These are phyloP conservation scores for Eutolmus rufibarbis DNA, from an alignment of 2,888 invertebrate species.

Conservation along the genomic window DNA sequence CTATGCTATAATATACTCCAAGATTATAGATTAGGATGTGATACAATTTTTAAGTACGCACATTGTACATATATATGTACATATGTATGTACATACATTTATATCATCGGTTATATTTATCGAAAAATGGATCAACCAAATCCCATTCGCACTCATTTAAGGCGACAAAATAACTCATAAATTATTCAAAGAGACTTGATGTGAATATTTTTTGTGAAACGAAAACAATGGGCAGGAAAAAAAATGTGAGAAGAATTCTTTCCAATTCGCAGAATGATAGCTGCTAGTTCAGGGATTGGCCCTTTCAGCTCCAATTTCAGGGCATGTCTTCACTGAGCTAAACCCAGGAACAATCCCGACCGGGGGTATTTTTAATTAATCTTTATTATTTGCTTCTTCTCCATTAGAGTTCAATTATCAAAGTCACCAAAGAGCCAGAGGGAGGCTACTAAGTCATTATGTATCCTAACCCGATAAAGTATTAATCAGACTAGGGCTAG, in stretches of 20 bases:
- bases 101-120: neutral
- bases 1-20: too few relatives aligned
- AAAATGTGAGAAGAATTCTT: neutral
- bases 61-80: too few relatives aligned
- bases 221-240: neutral
- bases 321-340: neutral
- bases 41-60: too few relatives aligned
- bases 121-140: neutral
- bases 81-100: neutral
- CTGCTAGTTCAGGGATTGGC: neutral
- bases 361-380: constrained; percentile 16
- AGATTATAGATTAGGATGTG: too few relatives aligned
- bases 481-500: constrained; percentile 20
- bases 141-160: neutral
- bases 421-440: neutral
- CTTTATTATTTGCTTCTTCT: constrained; percentile 6
- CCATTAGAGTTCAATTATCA: constrained; percentile 18
- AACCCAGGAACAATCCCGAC: neutral
- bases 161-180: neutral
- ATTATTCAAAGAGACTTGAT: neutral
- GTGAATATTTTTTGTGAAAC: neutral
- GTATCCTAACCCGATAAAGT: constrained; percentile 20
- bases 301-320: neutral
- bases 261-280: neutral
- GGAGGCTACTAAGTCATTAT: constrained; percentile 3